Evolutionary conservation across 2,113 vertebrate species (phyloP).

Genomic region (Menidia beryllina): DNA sequence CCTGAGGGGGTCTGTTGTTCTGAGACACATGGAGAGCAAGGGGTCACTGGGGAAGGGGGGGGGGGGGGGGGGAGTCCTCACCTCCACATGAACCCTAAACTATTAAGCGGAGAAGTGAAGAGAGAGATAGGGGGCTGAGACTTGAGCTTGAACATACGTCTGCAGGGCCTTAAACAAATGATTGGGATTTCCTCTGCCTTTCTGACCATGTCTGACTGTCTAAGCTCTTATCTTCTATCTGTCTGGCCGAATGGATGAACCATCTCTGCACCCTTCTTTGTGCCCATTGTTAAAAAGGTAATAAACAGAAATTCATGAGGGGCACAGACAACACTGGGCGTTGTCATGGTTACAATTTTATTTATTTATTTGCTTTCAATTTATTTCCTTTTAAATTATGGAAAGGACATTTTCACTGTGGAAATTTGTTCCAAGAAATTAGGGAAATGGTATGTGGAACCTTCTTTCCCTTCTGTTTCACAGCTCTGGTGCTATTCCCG

Average conservation of each 20-base stretch:
- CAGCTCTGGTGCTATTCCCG: conserved; percentile 11
- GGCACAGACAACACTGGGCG: conserved; percentile 20
- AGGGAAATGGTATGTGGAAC: neutral
- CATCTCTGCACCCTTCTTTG: conserved; percentile 12
- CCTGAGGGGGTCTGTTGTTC: conserved; percentile 65
- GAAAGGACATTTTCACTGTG: conserved; percentile 21
- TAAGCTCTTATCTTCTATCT: conserved; percentile 63
- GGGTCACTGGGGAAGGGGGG: conserved; percentile 69
- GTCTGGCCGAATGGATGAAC: conserved; percentile 36
- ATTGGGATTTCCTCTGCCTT: conserved; percentile 74
- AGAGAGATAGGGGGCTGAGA: conserved; percentile 54
- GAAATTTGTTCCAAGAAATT: conserved; percentile 28
- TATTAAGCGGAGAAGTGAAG: conserved; percentile 37
- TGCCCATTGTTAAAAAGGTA: conserved; percentile 17
- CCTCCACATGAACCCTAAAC: conserved; percentile 77
- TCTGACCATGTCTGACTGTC: conserved; percentile 67
- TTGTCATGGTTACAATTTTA: neutral
- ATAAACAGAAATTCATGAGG: conserved; percentile 31
- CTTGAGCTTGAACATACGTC: conserved; percentile 80
- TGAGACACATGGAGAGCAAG: conserved; percentile 68
- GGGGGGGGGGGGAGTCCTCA: conserved; percentile 67
- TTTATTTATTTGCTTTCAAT: neutral
- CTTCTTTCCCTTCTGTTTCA: neutral
- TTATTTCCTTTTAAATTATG: neutral
- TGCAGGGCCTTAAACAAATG: conserved; percentile 72